phyloP scores from a whole-genome alignment of 2,888 invertebrate species.

The Chromoteleia sp. region DNA sequence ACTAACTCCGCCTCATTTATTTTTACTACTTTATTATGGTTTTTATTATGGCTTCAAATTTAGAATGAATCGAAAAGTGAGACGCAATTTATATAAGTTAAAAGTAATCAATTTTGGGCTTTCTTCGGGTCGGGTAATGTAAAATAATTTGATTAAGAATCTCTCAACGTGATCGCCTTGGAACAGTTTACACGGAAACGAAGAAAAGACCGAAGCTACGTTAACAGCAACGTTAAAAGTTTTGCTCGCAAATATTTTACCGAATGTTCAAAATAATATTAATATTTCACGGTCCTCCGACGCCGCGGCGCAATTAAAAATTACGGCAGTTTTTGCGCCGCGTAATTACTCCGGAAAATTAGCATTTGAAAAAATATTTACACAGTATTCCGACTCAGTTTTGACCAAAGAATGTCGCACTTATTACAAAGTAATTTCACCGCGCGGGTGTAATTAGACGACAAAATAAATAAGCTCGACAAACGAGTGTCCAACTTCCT shows the following conservation, averaged over 20 bases:
- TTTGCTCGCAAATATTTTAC: constrained; percentile 9
- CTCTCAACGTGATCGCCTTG: constrained; percentile 21
- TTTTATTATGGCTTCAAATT: too few species aligned
- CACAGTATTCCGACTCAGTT: background rate
- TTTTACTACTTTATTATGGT: too few species aligned
- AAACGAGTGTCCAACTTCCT: constrained; percentile 21
- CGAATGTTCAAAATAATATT: constrained; percentile 30
- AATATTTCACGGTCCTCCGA: background rate
- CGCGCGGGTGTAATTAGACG: constrained; percentile 53
- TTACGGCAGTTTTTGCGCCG: constrained; percentile 4
- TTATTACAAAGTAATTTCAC: constrained; percentile 63
- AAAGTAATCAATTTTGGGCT: constrained; percentile 12
- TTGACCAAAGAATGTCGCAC: constrained; percentile 18
- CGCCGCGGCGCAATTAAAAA: constrained; percentile 19
- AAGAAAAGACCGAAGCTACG: background rate
- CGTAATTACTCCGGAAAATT: constrained; percentile 39
- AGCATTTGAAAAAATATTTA: constrained; percentile 8
- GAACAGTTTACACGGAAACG: background rate
- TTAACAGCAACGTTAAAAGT: constrained; percentile 17
- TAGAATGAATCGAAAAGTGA: background rate
- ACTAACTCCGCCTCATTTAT: too few species aligned
- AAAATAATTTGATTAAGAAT: constrained; percentile 33
- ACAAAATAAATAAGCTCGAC: constrained; percentile 51
- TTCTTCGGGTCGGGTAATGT: constrained; percentile 21
- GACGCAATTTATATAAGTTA: background rate